phyloP scores from a whole-genome alignment of 2,888 invertebrate species.

The Thymelicus sylvestris region DNA sequence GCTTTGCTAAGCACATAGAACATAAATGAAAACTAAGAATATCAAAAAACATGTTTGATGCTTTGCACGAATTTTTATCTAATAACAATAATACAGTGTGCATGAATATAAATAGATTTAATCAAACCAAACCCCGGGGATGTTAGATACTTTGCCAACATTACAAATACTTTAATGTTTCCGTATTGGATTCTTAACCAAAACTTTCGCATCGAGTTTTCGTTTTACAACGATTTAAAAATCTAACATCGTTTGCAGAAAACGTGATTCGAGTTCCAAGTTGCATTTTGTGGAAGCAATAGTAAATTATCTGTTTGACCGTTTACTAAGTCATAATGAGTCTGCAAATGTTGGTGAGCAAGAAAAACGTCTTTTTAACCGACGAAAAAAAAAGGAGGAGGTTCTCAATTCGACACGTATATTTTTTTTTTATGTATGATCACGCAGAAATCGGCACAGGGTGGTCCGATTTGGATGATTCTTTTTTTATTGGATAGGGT shows the following conservation, averaged over 20 bases:
- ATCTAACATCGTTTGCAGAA: conserved; percentile 10
- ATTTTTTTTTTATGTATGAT: no score
- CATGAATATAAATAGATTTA: neutral
- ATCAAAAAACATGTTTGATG: no score
- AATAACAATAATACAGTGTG: no score
- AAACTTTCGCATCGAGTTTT: conserved; percentile 5
- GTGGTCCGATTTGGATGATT: no score
- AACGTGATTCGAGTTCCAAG: conserved; percentile 10
- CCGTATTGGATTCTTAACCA: conserved; percentile 11
- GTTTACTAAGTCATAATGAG: conserved; percentile 6
- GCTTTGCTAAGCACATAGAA: no score
- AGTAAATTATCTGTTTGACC: conserved; percentile 14
- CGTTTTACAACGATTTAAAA: conserved; percentile 13
- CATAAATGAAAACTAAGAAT: no score
- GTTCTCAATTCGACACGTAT: no score
- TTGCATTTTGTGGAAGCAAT: neutral
- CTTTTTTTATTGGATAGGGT: no score
- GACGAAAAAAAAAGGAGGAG: no score
- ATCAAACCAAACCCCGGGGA: neutral
- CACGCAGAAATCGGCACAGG: no score
- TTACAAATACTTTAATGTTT: conserved; percentile 4
- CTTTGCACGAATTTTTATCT: no score
- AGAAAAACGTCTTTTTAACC: neutral
- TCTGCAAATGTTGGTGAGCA: neutral
- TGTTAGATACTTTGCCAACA: neutral